Evolutionary conservation across 92 coral and sea anemone species (phyloP).

Genomic region (Porites lobata): DNA sequence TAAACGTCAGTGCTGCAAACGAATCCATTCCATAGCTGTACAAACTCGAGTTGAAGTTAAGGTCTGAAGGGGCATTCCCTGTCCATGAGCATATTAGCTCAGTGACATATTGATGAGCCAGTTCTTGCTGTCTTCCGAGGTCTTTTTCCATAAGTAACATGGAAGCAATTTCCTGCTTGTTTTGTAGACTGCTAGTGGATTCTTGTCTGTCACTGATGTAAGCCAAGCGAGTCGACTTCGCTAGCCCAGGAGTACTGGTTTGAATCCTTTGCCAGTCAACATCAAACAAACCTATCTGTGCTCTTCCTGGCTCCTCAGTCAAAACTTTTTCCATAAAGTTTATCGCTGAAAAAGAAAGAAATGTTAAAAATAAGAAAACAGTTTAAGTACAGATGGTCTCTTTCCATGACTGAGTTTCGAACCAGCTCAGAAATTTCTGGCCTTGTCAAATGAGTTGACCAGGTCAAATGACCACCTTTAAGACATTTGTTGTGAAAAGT

Average conservation of each 20-base stretch:
- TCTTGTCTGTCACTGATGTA: constrained; percentile 38
- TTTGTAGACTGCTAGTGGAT: not conserved
- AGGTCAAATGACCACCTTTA: too few species aligned
- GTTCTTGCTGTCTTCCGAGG: constrained; percentile 26
- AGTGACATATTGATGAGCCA: constrained; percentile 60
- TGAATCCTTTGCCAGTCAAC: constrained; percentile 71
- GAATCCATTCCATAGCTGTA: constrained; percentile 76
- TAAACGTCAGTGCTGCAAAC: constrained; percentile 62
- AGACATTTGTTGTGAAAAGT: too few species aligned
- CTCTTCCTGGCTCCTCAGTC: constrained; percentile 47
- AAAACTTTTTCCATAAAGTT: constrained; percentile 70
- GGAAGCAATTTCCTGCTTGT: constrained; percentile 42
- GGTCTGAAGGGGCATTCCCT: constrained; percentile 57
- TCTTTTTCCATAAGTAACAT: constrained; percentile 52
- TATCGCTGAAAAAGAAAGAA: constrained; percentile 1
- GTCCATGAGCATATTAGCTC: constrained; percentile 63
- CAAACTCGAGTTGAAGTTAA: constrained; percentile 66
- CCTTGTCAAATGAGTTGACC: too few species aligned
- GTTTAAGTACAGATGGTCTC: too few species aligned
- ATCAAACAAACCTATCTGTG: constrained; percentile 69
- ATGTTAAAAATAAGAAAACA: not conserved
- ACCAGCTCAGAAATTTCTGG: too few species aligned
- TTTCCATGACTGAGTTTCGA: too few species aligned
- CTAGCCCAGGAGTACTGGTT: constrained; percentile 38
- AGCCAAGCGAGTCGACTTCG: constrained; percentile 54